Conservation (phyloP, 1,140 invertebrate species). For the Tetramorium simillimum region DNA sequence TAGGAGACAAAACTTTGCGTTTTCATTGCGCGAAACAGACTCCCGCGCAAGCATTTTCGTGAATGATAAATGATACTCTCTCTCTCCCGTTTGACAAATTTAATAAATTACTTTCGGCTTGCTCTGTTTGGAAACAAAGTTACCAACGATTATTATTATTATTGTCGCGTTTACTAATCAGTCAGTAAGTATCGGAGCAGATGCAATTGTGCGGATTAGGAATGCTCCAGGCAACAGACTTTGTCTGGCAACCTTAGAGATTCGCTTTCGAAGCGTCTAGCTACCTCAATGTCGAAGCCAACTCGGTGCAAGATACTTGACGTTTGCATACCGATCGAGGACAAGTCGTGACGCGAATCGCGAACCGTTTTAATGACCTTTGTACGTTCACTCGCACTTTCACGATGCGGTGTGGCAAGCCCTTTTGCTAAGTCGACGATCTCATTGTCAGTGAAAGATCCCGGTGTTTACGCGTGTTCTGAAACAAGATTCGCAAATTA, state of each 20-base stretch:
- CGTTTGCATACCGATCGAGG: conserved; percentile 76
- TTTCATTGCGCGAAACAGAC: background rate
- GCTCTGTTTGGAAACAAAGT: background rate
- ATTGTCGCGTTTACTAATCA: background rate
- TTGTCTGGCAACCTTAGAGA: conserved; percentile 70
- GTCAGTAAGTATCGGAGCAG: background rate
- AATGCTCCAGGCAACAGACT: conserved; percentile 9
- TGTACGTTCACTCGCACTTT: conserved; percentile 66
- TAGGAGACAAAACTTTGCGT: conserved; percentile 4
- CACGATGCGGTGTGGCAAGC: background rate
- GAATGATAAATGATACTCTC: background rate
- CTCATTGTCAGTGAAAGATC: background rate
- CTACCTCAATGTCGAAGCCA: conserved; percentile 73
- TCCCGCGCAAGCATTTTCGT: background rate
- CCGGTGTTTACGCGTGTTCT: background rate
- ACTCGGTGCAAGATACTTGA: conserved; percentile 57
- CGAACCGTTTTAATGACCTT: conserved; percentile 62
- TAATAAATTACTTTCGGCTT: background rate
- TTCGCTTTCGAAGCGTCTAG: conserved; percentile 74
- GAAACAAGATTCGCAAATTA: background rate
- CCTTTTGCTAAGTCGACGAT: background rate
- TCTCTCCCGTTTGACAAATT: too few relatives aligned
- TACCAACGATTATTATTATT: background rate
- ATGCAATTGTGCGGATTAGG: background rate
- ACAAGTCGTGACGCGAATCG: conserved; percentile 76